A percentile compares a stretch with the other conserved stretches of the same genome.
Evolutionary conservation across 1,140 invertebrate genomes (phyloP).

Genomic region (Neomicropteryx cornuta): DNA sequence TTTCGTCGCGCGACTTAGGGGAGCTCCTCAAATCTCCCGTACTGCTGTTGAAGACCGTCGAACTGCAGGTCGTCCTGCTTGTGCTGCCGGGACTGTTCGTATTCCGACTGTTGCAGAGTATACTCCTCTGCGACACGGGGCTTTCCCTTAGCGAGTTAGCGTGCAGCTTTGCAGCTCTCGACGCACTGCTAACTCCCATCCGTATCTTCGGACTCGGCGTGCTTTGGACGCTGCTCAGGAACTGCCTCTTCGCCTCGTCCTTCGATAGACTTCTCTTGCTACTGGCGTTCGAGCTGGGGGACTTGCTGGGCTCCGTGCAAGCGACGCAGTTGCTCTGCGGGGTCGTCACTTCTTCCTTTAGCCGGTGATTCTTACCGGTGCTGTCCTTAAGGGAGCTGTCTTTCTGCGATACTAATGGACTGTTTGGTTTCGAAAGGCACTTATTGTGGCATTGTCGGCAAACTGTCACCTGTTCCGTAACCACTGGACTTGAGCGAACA

Average conservation of each 20-base stretch:
- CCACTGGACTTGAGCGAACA: conserved; percentile 52
- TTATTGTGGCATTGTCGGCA: conserved; percentile 64
- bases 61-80: conserved; percentile 39
- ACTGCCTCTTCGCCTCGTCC: no score
- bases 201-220: conserved; percentile 9
- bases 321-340: conserved; percentile 9
- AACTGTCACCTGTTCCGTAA: conserved; percentile 51
- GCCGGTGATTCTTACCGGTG: no score
- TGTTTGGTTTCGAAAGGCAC: conserved; percentile 45
- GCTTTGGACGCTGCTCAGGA: no score
- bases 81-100: conserved; percentile 34
- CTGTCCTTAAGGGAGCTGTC: no score
- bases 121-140: conserved; percentile 14
- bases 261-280: no score
- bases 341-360: no score
- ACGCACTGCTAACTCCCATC: conserved; percentile 13
- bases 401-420: conserved; percentile 35
- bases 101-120: conserved; percentile 32
- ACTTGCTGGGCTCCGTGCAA: conserved; percentile 9
- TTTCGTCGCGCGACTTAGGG: conserved; percentile 31
- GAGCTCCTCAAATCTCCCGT: conserved; percentile 37
- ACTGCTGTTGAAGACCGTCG: conserved; percentile 39
- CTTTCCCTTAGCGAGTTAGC: no score
- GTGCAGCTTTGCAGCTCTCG: no score
- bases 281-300: no score